Conservation (phyloP, 2,888 invertebrate genomes). For the Ennomos fuscantarius region DNA sequence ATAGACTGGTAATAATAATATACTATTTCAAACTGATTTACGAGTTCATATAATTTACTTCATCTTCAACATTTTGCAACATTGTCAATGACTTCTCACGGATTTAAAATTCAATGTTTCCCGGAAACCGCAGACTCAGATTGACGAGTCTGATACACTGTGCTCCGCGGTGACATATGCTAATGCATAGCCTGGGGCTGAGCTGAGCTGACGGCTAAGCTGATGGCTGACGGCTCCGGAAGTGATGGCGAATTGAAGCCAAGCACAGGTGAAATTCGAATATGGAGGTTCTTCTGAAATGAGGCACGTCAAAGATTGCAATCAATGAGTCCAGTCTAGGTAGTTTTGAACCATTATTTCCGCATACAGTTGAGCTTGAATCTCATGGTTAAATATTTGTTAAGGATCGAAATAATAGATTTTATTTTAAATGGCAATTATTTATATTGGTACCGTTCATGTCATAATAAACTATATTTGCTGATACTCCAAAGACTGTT, state of each 20-base stretch:
- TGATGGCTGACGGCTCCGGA: constrained; percentile 26
- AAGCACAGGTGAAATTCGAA: constrained; percentile 11
- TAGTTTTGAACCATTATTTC: too few relatives aligned
- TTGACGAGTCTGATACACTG: constrained; percentile 23
- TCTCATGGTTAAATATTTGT: too few relatives aligned
- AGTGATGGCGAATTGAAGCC: constrained; percentile 18
- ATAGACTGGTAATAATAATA: too few relatives aligned
- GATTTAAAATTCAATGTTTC: constrained; percentile 31
- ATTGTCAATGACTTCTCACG: constrained; percentile 17
- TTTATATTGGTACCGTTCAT: too few relatives aligned
- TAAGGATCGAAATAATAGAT: too few relatives aligned
- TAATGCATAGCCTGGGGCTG: constrained; percentile 31
- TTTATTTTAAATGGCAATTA: too few relatives aligned
- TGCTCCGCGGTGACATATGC: constrained; percentile 32
- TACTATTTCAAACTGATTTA: not conserved
- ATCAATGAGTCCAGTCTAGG: not conserved
- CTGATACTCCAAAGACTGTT: too few relatives aligned
- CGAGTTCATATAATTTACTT: not conserved
- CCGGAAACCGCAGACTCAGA: constrained; percentile 31
- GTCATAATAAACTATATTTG: too few relatives aligned
- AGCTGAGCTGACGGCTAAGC: constrained; percentile 9
- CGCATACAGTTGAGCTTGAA: too few relatives aligned
- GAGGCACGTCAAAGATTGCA: not conserved
- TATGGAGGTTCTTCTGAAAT: constrained; percentile 9
- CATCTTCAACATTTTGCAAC: constrained; percentile 7